Percentiles rank a stretch among this genome's conserved stretches.
These are phyloP conservation scores for Takifugu flavidus DNA, from an alignment of 2,113 vertebrate species.

Conservation along the genomic window DNA sequence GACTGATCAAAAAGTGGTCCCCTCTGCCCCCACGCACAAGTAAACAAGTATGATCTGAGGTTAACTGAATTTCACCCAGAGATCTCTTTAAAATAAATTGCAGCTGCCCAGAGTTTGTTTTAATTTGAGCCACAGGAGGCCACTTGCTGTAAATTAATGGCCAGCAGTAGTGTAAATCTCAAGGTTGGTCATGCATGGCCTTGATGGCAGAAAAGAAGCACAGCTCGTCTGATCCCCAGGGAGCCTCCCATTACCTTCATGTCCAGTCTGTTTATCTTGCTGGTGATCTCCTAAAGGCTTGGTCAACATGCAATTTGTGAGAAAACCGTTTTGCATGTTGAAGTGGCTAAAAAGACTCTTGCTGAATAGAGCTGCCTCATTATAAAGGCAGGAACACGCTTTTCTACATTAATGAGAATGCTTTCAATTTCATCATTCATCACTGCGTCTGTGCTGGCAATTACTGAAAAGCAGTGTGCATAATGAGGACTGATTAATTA, in stretches of 20 bases:
- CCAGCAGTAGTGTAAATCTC: constrained; percentile 40
- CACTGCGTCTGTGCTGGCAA: constrained; percentile 68
- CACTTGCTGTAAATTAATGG: constrained; percentile 49
- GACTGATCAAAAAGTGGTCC: constrained; percentile 44
- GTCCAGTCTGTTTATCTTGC: constrained; percentile 33
- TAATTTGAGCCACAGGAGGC: constrained; percentile 51
- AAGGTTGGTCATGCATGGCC: constrained; percentile 47
- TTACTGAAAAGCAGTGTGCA: constrained; percentile 73
- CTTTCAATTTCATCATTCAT: constrained; percentile 74
- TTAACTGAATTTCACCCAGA: constrained; percentile 41
- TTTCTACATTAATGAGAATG: constrained; percentile 72
- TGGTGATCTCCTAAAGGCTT: constrained; percentile 29
- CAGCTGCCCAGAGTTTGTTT: constrained; percentile 34
- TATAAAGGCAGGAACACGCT: constrained; percentile 65
- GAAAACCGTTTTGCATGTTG: constrained; percentile 40
- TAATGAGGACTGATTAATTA: constrained; percentile 81
- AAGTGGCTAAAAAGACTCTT: constrained; percentile 43
- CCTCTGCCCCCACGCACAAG: constrained; percentile 12
- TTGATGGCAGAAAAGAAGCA: constrained; percentile 37
- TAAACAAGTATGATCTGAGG: constrained; percentile 44
- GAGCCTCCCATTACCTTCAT: constrained; percentile 44
- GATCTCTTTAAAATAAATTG: constrained; percentile 34
- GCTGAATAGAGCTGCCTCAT: constrained; percentile 63
- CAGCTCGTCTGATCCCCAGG: constrained; percentile 37
- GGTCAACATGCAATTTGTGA: constrained; percentile 41